Evolutionary conservation across 2,888 invertebrate genomes (phyloP), one percentile per base, ranked within the genome.

Genomic region (Myathropa florea): DNA sequence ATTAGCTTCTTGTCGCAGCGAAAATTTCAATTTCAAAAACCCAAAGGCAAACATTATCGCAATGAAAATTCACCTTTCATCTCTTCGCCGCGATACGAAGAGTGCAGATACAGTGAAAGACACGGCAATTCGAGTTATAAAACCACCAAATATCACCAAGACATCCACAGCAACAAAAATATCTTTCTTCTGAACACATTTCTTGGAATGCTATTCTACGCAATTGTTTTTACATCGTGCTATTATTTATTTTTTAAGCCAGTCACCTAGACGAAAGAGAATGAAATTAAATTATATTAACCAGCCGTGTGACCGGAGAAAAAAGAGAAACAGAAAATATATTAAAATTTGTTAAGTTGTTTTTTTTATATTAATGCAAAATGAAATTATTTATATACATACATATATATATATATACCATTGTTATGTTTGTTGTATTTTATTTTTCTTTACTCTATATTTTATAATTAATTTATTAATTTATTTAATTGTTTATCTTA

Each of bases 181-280:
- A 71, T 61, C 36, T 71, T 65, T 72, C 57, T 89, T 53, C 23
- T 89, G 57, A 88, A 89, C 67, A 88, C 89, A 83, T 85, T 88
- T 82, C 55, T 87, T 61, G 89, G 89, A 72, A 83, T 89, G 53
- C 59, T 88, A 59, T 89, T 89, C 80, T 89, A 89, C 77, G 77
- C 85, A 78, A 75, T 89, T 46, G 53, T 88, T 80, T 89, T 83
- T 83, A 84, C 83, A 88, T 89, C 92, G 94, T 94, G 89, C 93
- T 91, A 88, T 88, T 88, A 85, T 83, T 86, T 82, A 63, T 86
- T 86, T 73, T 65, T 73, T 67, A 80, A 68, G 71, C 24, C 72
- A 64, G 63, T 24, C 81, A 83, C 73, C 88, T 90, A 90, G 89
- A 89, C 89, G 89, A 36, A 79, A 70, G 60, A 64, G 57, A 81